Evolutionary conservation across 2,888 invertebrate genomes (phyloP).

Genomic region (Lasioglossum leucozonium): DNA sequence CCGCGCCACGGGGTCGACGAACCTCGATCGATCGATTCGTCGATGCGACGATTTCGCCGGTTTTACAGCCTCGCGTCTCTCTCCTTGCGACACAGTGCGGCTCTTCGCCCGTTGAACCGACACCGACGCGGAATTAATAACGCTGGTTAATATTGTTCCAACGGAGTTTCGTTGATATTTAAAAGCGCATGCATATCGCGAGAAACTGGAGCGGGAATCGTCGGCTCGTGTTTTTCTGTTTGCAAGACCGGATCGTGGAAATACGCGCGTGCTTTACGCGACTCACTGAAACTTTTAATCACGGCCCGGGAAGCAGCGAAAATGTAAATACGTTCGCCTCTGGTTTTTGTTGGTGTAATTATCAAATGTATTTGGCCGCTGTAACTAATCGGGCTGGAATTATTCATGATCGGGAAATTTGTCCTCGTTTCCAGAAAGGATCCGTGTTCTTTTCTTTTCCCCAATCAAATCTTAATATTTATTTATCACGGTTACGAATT

Average conservation of each 20-base stretch:
- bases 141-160: background rate
- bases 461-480: background rate
- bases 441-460: too few relatives aligned
- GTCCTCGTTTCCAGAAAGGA: background rate
- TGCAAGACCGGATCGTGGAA: background rate
- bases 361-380: slow-evolving; percentile 2
- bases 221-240: background rate
- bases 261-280: background rate
- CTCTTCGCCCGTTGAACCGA: background rate
- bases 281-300: slow-evolving; percentile 15
- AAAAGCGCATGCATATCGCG: background rate
- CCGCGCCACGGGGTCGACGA: slow-evolving; percentile 5
- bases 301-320: background rate
- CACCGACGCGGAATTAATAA: background rate
- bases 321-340: slow-evolving; percentile 13
- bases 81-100: background rate
- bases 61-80: background rate
- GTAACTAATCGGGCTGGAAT: slow-evolving; percentile 9
- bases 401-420: background rate
- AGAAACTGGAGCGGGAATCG: background rate
- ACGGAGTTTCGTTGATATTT: background rate
- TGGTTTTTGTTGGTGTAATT: slow-evolving; percentile 3
- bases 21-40: background rate
- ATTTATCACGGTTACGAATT: background rate
- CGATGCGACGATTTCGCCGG: background rate